Evolutionary conservation across 2,888 invertebrate genomes (phyloP), one percentile per base, ranked within the genome.

Genomic region (Synergus gifuensis): DNA sequence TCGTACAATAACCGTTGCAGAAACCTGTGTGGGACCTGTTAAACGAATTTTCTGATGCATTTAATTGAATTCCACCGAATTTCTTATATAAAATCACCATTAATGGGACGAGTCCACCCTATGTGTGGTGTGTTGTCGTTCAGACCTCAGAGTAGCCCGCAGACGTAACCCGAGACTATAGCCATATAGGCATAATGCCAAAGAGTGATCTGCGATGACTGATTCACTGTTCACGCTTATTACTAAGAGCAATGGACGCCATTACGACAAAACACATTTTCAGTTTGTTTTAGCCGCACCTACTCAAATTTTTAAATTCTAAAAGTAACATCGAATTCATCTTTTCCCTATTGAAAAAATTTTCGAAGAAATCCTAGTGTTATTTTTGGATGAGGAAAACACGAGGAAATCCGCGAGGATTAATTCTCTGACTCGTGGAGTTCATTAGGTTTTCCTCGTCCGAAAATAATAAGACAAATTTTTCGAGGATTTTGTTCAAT

Each of bases 101-200:
- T 81, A 82, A 81, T 80, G 77, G 78, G 76, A 78, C 77, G 77
- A 58, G 73, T 69, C 88, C 88, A 88, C 86, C 87, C 88, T 86
- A 89, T 88, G 88, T 88, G 85, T 85, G 84, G 82, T 80, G 86
- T 85, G 84, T 87, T 86, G 86, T 86, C 84, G 86, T 81, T 82
- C 79, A 73, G 80, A 81, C 46, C 84, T 79, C 80, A 77, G 76
- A 76, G 83, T 79, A 84, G 83, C 81, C 88, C 89, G 11, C 49
- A 54, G 49, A 14, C 11, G 22, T 60, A 60, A 60, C 60, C 22
- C 5, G 11, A 18, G 22, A 60, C 22, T 16, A 46, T 46, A 1
- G 22, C 60, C 16, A 49, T 49, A 49, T n/a, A 36, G 36, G 36
- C 36, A 36, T 36, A 36, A 36, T 36, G 36, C 36, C 36, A 36